Percentiles rank a stretch among this genome's conserved stretches.
phyloP scores from a whole-genome alignment of 1,140 invertebrate species.

The Aphaenogaster floridana region DNA sequence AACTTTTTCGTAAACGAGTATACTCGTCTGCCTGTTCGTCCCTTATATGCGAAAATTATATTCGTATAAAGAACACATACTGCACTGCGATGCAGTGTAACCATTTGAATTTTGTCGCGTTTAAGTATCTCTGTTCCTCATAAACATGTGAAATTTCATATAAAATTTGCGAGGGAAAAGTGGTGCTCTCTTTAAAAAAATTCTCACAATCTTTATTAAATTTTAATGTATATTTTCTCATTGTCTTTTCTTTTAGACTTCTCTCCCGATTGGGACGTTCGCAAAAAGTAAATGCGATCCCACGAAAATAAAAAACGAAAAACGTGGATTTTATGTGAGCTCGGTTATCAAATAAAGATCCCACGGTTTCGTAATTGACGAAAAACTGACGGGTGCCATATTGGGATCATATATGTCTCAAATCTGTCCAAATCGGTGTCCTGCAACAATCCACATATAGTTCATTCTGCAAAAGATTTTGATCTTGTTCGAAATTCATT shows the following conservation, averaged over 20 bases:
- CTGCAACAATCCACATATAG: slow-evolving; percentile 71
- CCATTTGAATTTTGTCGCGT: background rate
- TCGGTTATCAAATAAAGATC: slow-evolving; percentile 45
- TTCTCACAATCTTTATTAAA: slow-evolving; percentile 11
- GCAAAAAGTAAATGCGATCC: slow-evolving; percentile 35
- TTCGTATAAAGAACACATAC: slow-evolving; percentile 35
- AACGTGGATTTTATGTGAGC: background rate
- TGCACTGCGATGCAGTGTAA: background rate
- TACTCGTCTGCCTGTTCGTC: slow-evolving; percentile 99
- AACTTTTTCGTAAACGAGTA: slow-evolving; percentile 96
- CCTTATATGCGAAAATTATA: slow-evolving; percentile 87
- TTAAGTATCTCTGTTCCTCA: slow-evolving; percentile 60
- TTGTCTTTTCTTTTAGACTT: background rate
- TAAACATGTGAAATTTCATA: slow-evolving; percentile 2
- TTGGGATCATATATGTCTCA: slow-evolving; percentile 56
- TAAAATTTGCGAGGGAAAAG: slow-evolving; percentile 6
- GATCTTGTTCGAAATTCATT: background rate
- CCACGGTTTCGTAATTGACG: slow-evolving; percentile 53
- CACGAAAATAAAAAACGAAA: slow-evolving; percentile 30
- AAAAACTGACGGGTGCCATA: slow-evolving; percentile 31
- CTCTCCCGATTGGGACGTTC: background rate
- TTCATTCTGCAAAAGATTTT: slow-evolving; percentile 64
- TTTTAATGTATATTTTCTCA: background rate
- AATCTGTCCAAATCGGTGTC: slow-evolving; percentile 65
- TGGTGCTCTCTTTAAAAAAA: slow-evolving; percentile 42